Evolutionary conservation across 37 sponge, comb jelly and placozoan species (phyloP), one percentile per base, ranked within the genome.

Genomic region (Theonella swinhoei): DNA sequence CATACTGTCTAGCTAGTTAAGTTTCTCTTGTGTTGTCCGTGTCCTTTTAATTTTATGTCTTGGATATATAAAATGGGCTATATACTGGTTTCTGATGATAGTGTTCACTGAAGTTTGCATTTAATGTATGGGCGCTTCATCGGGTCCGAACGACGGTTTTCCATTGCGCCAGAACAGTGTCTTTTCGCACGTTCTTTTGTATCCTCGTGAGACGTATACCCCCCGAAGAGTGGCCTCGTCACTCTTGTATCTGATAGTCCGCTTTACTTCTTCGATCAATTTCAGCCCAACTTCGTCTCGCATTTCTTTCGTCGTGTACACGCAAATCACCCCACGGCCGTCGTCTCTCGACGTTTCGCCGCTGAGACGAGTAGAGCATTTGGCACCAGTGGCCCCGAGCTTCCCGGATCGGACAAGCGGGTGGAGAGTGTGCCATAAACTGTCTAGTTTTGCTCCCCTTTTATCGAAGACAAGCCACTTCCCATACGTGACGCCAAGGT

Each of bases 121-220:
- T n/a, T n/a, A n/a, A n/a, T n/a, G n/a, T n/a, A n/a, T n/a, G n/a
- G n/a, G n/a, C n/a, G n/a, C n/a, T n/a, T n/a, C n/a, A n/a, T n/a
- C n/a, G n/a, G n/a, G n/a, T n/a, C n/a, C n/a, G n/a, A n/a, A n/a
- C n/a, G n/a, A n/a, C n/a, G n/a, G n/a, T n/a, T n/a, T n/a, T 47
- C 89, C 83, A 33, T 83, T 71, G 25, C 83, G 84, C 89, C 89
- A 88, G 40, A 72, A 63, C 26, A 88, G 22, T 2, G 89, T 88
- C 36, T 71, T 88, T 22, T 28, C 33, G 4, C 83, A 83, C 8
- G 38, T 36, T 35, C 80, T 80, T 41, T 72, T 62, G 59, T 28
- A 22, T 3, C 87, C 87, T 31, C 62, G 31, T 25, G 32, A 23
- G 58, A 76, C 70, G 75, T 88, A 88, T 70, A 77, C 25, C 19